Evolutionary conservation across 2,888 invertebrate species (phyloP), one percentile per base, ranked within the genome.

Genomic region (Steromphala cineraria): DNA sequence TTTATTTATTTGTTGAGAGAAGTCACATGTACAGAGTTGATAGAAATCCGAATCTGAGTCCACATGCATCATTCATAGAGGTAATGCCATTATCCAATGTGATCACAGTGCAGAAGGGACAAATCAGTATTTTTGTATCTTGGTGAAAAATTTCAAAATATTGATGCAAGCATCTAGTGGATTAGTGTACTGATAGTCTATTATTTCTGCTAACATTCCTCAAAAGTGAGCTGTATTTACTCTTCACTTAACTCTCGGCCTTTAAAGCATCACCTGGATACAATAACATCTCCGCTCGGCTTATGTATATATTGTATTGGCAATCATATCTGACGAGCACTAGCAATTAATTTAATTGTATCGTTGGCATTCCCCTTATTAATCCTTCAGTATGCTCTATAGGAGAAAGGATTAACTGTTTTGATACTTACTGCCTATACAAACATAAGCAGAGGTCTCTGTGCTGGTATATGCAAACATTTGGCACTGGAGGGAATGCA

Each of bases 271-370:
- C 62, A 28, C 62, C 24, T 62, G 28, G 13, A 62, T 62, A 62
- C 62, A 62, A 62, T 62, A 62, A 62, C 62, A 62, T 62, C 62
- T 62, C 24, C 24, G 15, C 28, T 15, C 28, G 28, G 62, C 62
- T 28, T 62, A 62, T 62, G 62, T 62, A 62, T 62, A 62, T 62
- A 62, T 28, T 62, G 28, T 62, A 62, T 62, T 28, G 62, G n/a
- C 62, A 62, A 62, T 62, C 62, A 62, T 62, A 62, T 62, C 62
- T 62, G 62, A 62, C 62, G 62, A 62, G 62, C 62, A 24, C 62
- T 28, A 62, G 62, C 62, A 62, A 62, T 62, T 62, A 62, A 62
- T 62, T 62, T 62, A 62, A 62, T 62, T 62, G 62, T 62, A 62
- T 28, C 62, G 62, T 62, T n/a, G 62, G 62, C 62, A 24, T 15